phyloP scores from a whole-genome alignment of 2,888 invertebrate species.

The Orchesella flavescens region DNA sequence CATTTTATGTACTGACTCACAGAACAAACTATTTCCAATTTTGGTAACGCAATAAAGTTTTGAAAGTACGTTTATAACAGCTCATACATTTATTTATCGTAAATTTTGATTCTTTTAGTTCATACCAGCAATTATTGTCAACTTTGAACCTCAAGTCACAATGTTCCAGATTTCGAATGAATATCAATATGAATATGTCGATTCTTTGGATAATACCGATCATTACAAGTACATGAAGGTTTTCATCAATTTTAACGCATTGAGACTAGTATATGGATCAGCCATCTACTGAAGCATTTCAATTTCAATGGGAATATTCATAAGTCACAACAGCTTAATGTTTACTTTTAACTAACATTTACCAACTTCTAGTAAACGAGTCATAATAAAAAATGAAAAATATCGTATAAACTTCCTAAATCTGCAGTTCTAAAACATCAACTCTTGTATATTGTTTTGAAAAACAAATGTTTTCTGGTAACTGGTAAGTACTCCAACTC shows the following conservation, averaged over 20 bases:
- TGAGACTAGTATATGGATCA: conserved; percentile 18
- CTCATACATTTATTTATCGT: conserved; percentile 39
- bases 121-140: conserved; percentile 50
- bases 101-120: not conserved
- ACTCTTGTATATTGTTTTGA: conserved; percentile 19
- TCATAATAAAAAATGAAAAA: conserved; percentile 44
- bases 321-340: conserved; percentile 1
- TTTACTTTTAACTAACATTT: not conserved
- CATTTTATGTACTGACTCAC: too few species aligned
- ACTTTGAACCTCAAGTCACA: conserved; percentile 56
- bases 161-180: conserved; percentile 32
- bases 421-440: conserved; percentile 29
- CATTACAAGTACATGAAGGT: not conserved
- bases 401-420: conserved; percentile 8
- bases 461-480: conserved; percentile 10
- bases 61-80: not conserved
- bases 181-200: not conserved
- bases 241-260: conserved; percentile 12
- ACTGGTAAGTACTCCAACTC: not conserved
- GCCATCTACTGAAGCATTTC: conserved; percentile 12
- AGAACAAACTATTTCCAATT: not conserved
- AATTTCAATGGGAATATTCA: conserved; percentile 23
- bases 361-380: conserved; percentile 1
- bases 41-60: not conserved
- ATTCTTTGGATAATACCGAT: conserved; percentile 9